Conservation (phyloP, 2,797 vertebrate species). For the Microchirus variegatus region DNA sequence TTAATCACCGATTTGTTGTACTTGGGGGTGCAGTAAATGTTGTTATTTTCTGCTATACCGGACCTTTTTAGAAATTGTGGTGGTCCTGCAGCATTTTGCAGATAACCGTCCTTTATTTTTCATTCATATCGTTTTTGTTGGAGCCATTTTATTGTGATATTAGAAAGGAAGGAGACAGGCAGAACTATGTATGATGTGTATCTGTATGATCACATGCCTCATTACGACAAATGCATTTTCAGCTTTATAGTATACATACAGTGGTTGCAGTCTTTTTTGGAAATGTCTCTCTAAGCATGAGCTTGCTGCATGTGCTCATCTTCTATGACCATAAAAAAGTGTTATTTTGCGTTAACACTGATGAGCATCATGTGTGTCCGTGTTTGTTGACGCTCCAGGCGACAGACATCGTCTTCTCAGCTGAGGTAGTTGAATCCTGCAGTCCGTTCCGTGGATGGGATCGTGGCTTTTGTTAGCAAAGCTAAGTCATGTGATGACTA, state of each 20-base stretch:
- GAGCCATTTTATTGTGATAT: too few species aligned
- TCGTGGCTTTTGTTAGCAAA: background rate
- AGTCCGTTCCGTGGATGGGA: constrained; percentile 1
- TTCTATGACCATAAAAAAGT: background rate
- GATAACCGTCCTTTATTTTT: constrained; percentile 4
- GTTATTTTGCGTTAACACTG: constrained; percentile 9
- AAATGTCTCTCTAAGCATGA: background rate
- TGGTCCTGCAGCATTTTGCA: constrained; percentile 11
- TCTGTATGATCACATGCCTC: too few species aligned
- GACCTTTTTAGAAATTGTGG: background rate
- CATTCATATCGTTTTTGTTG: too few species aligned
- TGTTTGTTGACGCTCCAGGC: constrained; percentile 39
- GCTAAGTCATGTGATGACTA: too few species aligned
- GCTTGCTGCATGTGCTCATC: background rate
- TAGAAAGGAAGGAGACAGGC: too few species aligned
- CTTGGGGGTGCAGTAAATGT: constrained; percentile 27
- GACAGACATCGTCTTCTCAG: constrained; percentile 18
- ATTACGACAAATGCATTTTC: too few species aligned
- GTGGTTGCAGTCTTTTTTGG: too few species aligned
- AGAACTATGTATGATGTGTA: too few species aligned
- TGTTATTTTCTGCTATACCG: constrained; percentile 12
- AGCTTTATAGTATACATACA: too few species aligned
- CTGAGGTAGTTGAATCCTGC: constrained; percentile 14
- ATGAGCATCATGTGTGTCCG: constrained; percentile 37
- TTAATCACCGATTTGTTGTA: constrained; percentile 34